phyloP scores from a whole-genome alignment of 2,113 vertebrate genomes.

The Lynx canadensis region DNA sequence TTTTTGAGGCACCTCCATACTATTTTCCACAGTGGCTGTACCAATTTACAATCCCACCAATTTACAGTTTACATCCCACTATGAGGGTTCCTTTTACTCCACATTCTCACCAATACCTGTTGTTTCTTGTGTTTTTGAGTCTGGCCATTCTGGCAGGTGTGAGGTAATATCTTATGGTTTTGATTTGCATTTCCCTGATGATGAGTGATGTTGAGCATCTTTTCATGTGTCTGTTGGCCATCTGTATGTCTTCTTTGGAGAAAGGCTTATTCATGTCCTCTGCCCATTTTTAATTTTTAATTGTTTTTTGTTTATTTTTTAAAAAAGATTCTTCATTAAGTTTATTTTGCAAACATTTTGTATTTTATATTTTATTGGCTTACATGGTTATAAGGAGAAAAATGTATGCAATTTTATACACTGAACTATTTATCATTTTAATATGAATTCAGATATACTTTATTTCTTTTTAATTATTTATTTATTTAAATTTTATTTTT shows the following conservation, averaged over 20 bases:
- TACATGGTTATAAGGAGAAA: conserved; percentile 25
- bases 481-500: neutral
- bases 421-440: conserved; percentile 19
- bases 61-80: neutral
- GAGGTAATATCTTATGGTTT: neutral
- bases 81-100: neutral
- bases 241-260: neutral
- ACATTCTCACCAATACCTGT: neutral
- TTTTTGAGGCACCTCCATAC: neutral
- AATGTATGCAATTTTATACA: neutral
- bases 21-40: neutral
- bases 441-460: neutral
- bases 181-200: neutral
- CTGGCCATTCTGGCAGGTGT: neutral
- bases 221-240: neutral
- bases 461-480: neutral
- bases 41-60: neutral
- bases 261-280: neutral
- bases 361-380: conserved; percentile 5
- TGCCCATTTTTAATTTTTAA: neutral
- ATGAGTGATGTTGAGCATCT: neutral
- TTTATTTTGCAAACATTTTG: conserved; percentile 27
- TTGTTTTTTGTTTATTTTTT: neutral
- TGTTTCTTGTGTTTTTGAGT: neutral
- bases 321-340: neutral